Conservation (phyloP, 2,797 vertebrate species). For the Propithecus perrieri region DNA sequence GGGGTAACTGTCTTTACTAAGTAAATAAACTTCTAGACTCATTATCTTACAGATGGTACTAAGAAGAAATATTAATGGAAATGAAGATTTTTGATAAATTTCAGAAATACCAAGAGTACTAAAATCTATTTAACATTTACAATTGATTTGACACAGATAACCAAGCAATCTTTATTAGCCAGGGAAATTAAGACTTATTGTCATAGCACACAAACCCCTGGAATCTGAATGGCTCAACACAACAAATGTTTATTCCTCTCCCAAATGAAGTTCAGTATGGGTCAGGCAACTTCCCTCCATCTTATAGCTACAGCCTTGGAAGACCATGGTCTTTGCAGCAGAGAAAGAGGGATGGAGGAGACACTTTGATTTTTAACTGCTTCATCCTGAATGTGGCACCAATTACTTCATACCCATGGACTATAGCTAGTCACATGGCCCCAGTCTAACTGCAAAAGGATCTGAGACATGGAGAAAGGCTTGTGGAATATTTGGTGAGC, state of each 20-base stretch:
- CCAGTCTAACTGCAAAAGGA: background rate
- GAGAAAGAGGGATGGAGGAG: background rate
- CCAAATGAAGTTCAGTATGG: background rate
- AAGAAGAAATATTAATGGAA: background rate
- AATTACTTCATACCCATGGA: background rate
- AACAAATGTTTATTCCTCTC: background rate
- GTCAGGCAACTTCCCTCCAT: background rate
- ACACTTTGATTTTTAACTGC: background rate
- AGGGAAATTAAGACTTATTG: background rate
- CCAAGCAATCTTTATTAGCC: background rate
- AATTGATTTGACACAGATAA: background rate
- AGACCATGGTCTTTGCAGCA: background rate
- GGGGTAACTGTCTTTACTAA: background rate
- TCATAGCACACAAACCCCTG: background rate
- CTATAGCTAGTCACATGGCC: background rate
- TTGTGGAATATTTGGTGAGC: background rate
- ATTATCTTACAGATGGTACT: constrained; percentile 8
- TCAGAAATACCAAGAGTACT: background rate
- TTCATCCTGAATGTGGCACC: background rate
- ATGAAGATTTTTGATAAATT: constrained; percentile 39
- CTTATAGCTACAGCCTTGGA: background rate
- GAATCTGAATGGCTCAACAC: background rate
- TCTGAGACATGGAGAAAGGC: background rate
- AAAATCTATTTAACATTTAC: constrained; percentile 6
- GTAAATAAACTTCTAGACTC: constrained; percentile 4